Base-by-base conservation (phyloP, 1,140 invertebrate genomes). In the Hyles euphorbiae region DNA sequence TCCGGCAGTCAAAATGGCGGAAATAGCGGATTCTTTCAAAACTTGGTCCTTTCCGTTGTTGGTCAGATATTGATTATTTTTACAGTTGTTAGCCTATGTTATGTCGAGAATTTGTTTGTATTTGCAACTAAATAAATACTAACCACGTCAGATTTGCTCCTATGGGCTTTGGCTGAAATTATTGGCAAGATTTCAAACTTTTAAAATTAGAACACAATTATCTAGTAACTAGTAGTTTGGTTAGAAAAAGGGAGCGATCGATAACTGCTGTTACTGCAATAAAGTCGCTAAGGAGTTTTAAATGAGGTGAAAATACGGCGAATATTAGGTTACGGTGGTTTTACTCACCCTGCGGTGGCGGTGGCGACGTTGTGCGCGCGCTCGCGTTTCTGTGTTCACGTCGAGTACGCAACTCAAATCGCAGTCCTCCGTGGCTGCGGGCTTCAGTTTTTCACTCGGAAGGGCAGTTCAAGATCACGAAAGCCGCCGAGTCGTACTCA, bases 381-480 rank as follows among this genome's bases (percentile, higher is more conserved):
- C 67, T 71, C 68, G 72, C 66, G 68, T 69, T 69, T 75, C 66
- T 64, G 65, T 67, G 53, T 71, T 67, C 72, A 52, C 57, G 43
- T 61, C 55, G 59, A 86, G 70, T 86, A 85, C 85, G 85, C 85
- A 85, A 83, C 75, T 79, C 76, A 64, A 71, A 52, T 60, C 61
- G 60, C 63, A 63, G 66, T 74, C 65, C 67, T 59, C 67, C 72
- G 76, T 67, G 36, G 8, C 36, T 78, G 76, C 69, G 74, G 74
- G 68, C 76, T 74, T 74, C 77, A 72, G 72, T 72, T 83, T 87
- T 80, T 74, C 70, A 74, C 74, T 63, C 65, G 69, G 75, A 87
- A 88, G 85, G 85, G 77, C 85, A 87, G 81, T 85, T 88, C 85
- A 88, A 88, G 85, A 86, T 88, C 85, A 87, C 75, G 72, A 72